These are phyloP conservation scores for Xanthia togata DNA, from an alignment of 2,888 invertebrate species.

Conservation along the genomic window DNA sequence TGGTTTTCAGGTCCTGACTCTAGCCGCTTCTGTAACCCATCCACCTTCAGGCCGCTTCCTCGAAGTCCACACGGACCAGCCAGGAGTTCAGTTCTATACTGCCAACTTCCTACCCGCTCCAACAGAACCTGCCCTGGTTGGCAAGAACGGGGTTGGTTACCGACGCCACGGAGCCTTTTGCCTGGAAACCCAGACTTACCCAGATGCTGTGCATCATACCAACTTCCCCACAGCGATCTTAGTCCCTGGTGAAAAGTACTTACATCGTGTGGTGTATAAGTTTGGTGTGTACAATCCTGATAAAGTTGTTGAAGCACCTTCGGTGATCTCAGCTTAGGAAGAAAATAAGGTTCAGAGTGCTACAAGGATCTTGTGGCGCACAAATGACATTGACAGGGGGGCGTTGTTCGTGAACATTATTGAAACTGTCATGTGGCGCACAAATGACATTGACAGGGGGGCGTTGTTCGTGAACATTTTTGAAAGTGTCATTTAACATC, in stretches of 20 bases:
- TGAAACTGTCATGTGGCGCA: no score
- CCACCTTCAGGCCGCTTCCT: constrained; percentile 93
- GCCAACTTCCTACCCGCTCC: constrained; percentile 93
- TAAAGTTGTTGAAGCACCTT: constrained; percentile 29
- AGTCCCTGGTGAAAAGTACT: constrained; percentile 93
- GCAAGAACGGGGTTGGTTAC: constrained; percentile 90
- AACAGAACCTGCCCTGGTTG: constrained; percentile 77
- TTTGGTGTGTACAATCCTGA: constrained; percentile 88
- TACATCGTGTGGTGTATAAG: constrained; percentile 93
- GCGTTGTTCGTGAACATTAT: background rate
- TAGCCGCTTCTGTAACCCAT: constrained; percentile 91
- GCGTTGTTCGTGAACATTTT: background rate
- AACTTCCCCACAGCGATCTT: constrained; percentile 94
- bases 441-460: background rate
- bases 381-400: background rate
- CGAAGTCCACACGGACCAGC: constrained; percentile 95
- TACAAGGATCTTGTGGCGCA: background rate
- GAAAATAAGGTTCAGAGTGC: no score
- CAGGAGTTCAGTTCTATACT: constrained; percentile 97
- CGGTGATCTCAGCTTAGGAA: constrained; percentile 32
- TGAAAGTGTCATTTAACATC: background rate
- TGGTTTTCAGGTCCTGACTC: constrained; percentile 76
- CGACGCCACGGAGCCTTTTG: constrained; percentile 95
- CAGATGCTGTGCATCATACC: constrained; percentile 95
- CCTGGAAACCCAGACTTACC: constrained; percentile 97